These are phyloP conservation scores for Gadus chalcogrammus DNA, from an alignment of 2,113 vertebrate species.

Conservation along the genomic window DNA sequence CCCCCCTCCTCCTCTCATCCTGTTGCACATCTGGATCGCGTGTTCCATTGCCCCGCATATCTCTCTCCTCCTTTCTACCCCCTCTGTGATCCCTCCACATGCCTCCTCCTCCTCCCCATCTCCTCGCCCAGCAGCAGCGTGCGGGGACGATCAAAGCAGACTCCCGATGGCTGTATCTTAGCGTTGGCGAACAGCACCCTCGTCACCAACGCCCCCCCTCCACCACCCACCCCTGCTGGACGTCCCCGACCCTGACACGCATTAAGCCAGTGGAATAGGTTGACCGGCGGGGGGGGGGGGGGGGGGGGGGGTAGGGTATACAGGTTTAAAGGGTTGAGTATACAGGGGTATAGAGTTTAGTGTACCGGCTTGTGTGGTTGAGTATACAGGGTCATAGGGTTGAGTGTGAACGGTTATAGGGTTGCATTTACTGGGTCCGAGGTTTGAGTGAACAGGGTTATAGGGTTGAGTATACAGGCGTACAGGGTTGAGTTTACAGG, in stretches of 20 bases:
- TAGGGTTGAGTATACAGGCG: conserved; percentile 4
- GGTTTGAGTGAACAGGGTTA: not conserved
- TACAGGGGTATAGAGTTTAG: not conserved
- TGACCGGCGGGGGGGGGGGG: not conserved
- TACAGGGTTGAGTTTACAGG: not conserved
- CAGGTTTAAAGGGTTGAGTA: conserved; percentile 9
- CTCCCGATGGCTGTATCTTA: not conserved
- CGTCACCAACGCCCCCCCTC: not conserved
- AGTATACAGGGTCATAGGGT: not conserved
- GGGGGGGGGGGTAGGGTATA: conserved; percentile 28
- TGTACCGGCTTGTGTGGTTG: conserved; percentile 6
- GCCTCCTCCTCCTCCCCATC: conserved; percentile 48
- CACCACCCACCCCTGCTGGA: no score
- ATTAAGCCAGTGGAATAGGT: not conserved
- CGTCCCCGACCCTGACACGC: no score
- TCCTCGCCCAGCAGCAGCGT: not conserved
- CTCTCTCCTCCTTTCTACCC: conserved; percentile 41
- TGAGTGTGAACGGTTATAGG: not conserved
- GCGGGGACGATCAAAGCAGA: not conserved
- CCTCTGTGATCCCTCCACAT: conserved; percentile 43
- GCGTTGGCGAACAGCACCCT: not conserved
- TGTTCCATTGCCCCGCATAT: conserved; percentile 63
- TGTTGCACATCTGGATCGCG: conserved; percentile 67
- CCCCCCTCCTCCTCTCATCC: conserved; percentile 56
- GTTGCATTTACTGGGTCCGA: no score